These are phyloP conservation scores for Piscicola geometra DNA, from an alignment of 2,888 invertebrate genomes.

Conservation along the genomic window DNA sequence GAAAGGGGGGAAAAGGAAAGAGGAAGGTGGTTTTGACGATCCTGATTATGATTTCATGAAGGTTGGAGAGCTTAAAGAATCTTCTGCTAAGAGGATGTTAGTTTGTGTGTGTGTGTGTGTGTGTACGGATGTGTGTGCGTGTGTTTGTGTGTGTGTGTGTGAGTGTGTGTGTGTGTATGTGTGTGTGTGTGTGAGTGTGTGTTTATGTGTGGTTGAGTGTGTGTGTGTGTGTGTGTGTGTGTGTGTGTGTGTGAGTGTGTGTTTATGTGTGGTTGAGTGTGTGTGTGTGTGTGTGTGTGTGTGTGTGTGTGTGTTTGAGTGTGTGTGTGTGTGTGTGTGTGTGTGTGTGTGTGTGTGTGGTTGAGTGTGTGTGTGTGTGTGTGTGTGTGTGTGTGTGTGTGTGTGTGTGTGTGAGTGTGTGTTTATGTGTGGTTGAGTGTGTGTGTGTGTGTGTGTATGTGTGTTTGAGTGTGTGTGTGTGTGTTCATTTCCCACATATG, in stretches of 20 bases:
- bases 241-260: slow-evolving; percentile 17
- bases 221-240: slow-evolving; percentile 19
- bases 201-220: slow-evolving; percentile 5
- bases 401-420: slow-evolving; percentile 22
- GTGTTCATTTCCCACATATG: neutral
- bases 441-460: slow-evolving; percentile 18
- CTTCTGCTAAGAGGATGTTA: neutral
- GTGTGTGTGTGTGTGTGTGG: slow-evolving; percentile 22
- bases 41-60: slow-evolving; percentile 4
- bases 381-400: slow-evolving; percentile 24
- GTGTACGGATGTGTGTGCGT: slow-evolving; percentile 15
- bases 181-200: slow-evolving; percentile 17
- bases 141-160: slow-evolving; percentile 16
- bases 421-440: slow-evolving; percentile 16
- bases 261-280: slow-evolving; percentile 5
- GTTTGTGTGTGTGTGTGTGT: slow-evolving; percentile 14
- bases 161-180: slow-evolving; percentile 16
- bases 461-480: slow-evolving; percentile 14
- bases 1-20: slow-evolving; percentile 15
- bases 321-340: slow-evolving; percentile 24
- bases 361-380: slow-evolving; percentile 20
- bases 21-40: slow-evolving; percentile 21
- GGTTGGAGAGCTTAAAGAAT: slow-evolving; percentile 11
- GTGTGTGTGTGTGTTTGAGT: slow-evolving; percentile 21
- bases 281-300: slow-evolving; percentile 23